Base-by-base conservation (phyloP, 2,888 invertebrate genomes). In the Gasteruption jaculator region DNA sequence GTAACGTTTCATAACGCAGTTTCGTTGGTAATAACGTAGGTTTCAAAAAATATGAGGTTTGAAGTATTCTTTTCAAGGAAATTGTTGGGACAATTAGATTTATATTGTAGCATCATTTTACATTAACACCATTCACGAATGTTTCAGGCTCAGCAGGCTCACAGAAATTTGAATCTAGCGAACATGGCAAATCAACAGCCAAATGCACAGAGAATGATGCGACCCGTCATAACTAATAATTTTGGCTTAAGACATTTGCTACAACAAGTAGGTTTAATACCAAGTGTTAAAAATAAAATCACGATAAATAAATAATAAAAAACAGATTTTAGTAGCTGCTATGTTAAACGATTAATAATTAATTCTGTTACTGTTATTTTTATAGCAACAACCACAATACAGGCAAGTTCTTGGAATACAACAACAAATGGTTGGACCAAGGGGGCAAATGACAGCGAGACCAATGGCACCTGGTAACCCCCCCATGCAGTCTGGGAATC, bases 191-290 rank as follows among this genome's bases (percentile, higher is more conserved):
- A 63, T 40, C 74, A 72, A 43, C 73, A 70, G 48, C 57, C 61
- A 60, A 76, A 67, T 49, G 66, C 79, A 25, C 85, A 85, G 56
- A 74, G 84, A 61, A 78, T 83, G 74, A 82, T 88, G 75, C 76
- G 87, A 12, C 86, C 87, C n/a, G 75, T 76, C 30, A 79, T 83
- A 71, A 77, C 83, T 11, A 83, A 85, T 61, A 89, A 87, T 75
- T 85, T 89, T 0, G 89, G 90, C 0, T 74, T 91, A 8, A 71
- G 87, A 10, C 87, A 89, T 69, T 74, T 91, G 27, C 70, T 91
- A 40, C 90, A 91, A 65, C 86, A 86, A 77, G 85, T 84, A 74
- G 48, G 47, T n/a, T n/a, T n/a, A n/a, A n/a, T n/a, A n/a, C n/a
- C n/a, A n/a, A n/a, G n/a, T n/a, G n/a, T n/a, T n/a, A n/a, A n/a